Percentiles rank a stretch among this genome's conserved stretches.
Evolutionary conservation across 2,797 vertebrate species (phyloP).

Genomic region (Sebastes miniatus): DNA sequence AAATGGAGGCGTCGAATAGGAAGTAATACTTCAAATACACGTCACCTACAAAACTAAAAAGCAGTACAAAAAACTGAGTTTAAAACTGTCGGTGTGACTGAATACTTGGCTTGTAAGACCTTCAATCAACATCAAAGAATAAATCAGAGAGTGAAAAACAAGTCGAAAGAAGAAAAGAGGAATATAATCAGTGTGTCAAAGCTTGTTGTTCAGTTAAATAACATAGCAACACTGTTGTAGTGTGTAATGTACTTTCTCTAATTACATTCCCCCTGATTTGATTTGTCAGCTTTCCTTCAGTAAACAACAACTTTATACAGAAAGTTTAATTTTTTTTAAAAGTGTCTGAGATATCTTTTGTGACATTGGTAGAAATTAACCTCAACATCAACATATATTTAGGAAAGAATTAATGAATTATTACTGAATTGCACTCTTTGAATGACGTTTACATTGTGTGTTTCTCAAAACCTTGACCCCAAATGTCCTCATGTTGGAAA

Average conservation of each 20-base stretch:
- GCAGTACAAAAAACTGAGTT: neutral
- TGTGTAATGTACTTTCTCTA: neutral
- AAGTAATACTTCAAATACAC: neutral
- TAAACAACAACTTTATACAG: neutral
- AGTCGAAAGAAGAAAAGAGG: neutral
- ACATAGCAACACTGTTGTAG: neutral
- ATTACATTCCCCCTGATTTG: neutral
- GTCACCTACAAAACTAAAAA: neutral
- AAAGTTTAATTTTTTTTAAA: neutral
- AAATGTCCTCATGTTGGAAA: neutral
- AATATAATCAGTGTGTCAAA: neutral
- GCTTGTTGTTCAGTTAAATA: neutral
- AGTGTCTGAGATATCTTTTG: neutral
- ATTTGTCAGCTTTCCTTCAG: neutral
- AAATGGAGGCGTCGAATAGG: neutral
- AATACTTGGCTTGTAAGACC: neutral
- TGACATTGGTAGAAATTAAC: neutral
- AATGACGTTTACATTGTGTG: neutral
- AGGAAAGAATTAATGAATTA: neutral
- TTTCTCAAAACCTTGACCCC: neutral
- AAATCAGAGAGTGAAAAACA: neutral
- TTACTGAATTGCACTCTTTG: too few species aligned
- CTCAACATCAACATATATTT: neutral
- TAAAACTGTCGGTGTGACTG: neutral
- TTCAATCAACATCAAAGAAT: neutral